phyloP scores from a whole-genome alignment of 2,113 vertebrate species.

The Leucoraja erinaceus region DNA sequence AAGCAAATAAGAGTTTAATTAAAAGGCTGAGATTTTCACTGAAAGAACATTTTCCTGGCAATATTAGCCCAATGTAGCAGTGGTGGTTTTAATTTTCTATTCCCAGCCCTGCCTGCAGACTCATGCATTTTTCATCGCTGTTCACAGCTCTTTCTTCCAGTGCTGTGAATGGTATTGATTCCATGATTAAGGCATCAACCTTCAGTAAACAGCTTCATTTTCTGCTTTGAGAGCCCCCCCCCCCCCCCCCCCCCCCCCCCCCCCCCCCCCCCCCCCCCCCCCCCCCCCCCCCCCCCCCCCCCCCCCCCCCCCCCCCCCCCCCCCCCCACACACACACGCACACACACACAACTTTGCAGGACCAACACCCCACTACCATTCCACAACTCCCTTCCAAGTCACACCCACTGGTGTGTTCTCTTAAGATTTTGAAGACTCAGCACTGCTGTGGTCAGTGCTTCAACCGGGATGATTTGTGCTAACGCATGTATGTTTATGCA shows the following conservation, averaged over 20 bases:
- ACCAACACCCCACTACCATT: too few relatives aligned
- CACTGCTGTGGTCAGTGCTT: background rate
- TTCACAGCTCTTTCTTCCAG: conserved; percentile 49
- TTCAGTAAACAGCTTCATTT: conserved; percentile 69
- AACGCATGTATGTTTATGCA: conserved; percentile 15
- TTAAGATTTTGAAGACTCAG: background rate
- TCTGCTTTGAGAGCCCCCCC: conserved; percentile 32
- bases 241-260: background rate
- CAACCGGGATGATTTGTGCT: background rate
- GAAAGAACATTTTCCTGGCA: conserved; percentile 49
- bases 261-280: background rate
- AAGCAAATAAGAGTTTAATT: conserved; percentile 39
- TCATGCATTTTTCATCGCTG: conserved; percentile 74
- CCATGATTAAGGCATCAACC: conserved; percentile 77
- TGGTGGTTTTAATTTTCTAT: conserved; percentile 66
- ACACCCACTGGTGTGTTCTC: background rate
- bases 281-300: background rate
- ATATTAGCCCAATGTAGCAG: conserved; percentile 64
- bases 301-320: background rate
- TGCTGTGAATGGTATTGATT: conserved; percentile 67
- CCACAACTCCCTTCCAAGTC: too few relatives aligned
- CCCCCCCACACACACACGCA: background rate
- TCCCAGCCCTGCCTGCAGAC: conserved; percentile 54
- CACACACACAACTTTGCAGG: too few relatives aligned
- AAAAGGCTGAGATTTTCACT: conserved; percentile 39